Evolutionary conservation across 2,113 vertebrate genomes (phyloP).

Genomic region (Urocynchramus pylzowi): DNA sequence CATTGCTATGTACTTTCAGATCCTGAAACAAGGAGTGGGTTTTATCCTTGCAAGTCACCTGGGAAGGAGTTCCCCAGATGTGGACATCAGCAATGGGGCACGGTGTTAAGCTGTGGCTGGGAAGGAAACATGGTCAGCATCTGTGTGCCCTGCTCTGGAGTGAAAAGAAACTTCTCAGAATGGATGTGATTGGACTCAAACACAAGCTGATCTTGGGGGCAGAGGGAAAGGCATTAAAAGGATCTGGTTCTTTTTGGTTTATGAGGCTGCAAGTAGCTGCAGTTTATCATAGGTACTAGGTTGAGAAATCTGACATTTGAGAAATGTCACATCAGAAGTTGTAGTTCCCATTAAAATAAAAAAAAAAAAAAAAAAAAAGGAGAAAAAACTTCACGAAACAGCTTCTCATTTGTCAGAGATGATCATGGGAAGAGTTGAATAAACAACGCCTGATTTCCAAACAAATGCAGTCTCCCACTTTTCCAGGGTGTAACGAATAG

Average conservation of each 20-base stretch:
- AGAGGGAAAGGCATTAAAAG: neutral
- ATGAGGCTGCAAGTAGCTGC: neutral
- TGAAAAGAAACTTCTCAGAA: neutral
- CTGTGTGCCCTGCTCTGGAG: neutral
- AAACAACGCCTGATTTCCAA: conserved; percentile 3
- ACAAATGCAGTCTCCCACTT: neutral
- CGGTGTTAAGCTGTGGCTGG: neutral
- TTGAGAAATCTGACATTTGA: neutral
- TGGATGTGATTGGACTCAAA: neutral
- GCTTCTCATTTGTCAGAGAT: neutral
- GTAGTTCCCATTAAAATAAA: neutral
- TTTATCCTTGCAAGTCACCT: neutral
- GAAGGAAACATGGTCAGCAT: neutral
- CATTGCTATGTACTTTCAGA: neutral
- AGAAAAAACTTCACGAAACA: neutral
- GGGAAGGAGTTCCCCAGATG: neutral
- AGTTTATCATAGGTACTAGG: neutral
- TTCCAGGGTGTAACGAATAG: conserved; percentile 15
- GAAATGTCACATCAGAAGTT: neutral
- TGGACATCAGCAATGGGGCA: neutral
- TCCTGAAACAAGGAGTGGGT: neutral
- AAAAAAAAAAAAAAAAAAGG: neutral
- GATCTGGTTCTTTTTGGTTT: neutral
- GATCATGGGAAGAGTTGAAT: neutral
- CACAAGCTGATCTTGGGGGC: neutral